Evolutionary conservation across 2,888 invertebrate genomes (phyloP), one percentile per base, ranked within the genome.

Genomic region (Macaria notata): DNA sequence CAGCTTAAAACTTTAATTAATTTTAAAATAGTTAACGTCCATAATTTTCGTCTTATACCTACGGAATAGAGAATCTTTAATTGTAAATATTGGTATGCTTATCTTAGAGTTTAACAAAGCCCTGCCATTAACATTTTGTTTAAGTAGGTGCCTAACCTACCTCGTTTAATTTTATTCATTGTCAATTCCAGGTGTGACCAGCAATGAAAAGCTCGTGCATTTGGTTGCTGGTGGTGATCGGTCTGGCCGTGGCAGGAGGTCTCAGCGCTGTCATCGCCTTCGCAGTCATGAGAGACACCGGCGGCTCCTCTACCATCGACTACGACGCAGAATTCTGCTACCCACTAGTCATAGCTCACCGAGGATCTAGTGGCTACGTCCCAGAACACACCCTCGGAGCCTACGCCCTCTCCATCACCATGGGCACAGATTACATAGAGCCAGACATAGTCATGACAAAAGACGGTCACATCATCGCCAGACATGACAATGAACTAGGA

Each of bases 301-400:
- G 52, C n/a, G 51, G 53, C 36, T 59, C 63, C 5, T 43, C 55
- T 9, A 61, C 59, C 31, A 54, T 69, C 19, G 66, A 71, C 46
- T 70, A 70, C 33, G 75, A 78, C 33, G 76, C 80, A 0, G 83
- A 84, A 49, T 73, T 76, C 44, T 88, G 88, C 60, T 70, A 75
- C 29, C 88, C 86, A 0, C 61, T 85, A 4, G 73, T 88, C 1
- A 84, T 91, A 43, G 89, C 86, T 0, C 90, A 91, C 63, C 77
- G 90, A 7, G 90, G 90, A 0, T 84, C 90, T 31, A 88, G 89
- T 51, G 90, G 89, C 2, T 91, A 91, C 61, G 77, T 83, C 7
- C 90, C 89, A 0, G 89, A 91, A 63, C 89, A 91, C 58, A 91
- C 89, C 0, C 78, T 91, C 4, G 89, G 87, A 2, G 79, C 89